Conservation (phyloP, 2,797 vertebrate genomes). For the Sarcophilus harrisii region DNA sequence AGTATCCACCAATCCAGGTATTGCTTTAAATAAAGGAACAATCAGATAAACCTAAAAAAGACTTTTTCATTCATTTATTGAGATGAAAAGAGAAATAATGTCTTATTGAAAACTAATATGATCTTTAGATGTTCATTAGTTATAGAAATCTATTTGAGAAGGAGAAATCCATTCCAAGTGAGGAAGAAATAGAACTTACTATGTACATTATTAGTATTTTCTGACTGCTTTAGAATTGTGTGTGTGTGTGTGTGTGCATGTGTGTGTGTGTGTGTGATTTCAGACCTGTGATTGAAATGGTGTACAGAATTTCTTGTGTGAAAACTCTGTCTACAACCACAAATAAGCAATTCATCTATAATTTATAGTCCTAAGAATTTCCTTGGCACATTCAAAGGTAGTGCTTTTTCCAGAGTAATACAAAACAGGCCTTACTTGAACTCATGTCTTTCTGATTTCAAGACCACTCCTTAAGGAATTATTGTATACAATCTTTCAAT, state of each 20-base stretch:
- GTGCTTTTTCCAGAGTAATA: background rate
- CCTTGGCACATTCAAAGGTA: background rate
- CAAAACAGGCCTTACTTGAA: background rate
- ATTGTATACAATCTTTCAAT: background rate
- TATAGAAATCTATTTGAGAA: background rate
- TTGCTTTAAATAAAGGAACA: conserved; percentile 10
- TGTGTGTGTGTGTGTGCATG: background rate
- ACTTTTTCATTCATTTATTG: background rate
- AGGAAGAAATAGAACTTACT: background rate
- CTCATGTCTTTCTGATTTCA: background rate
- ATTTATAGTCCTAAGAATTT: background rate
- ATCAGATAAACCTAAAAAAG: conserved; percentile 20
- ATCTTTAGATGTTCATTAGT: background rate
- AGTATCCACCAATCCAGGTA: background rate
- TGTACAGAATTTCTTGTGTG: background rate
- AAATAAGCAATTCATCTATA: background rate
- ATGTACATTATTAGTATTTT: background rate
- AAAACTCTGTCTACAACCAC: background rate
- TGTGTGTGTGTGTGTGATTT: background rate
- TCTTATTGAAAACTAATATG: background rate
- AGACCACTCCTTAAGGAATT: background rate
- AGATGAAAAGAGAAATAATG: background rate
- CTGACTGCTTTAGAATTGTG: background rate
- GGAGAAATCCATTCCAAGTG: background rate
- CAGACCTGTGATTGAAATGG: background rate